Conservation (phyloP, 2,113 vertebrate species). For the Glaucomys volans region DNA sequence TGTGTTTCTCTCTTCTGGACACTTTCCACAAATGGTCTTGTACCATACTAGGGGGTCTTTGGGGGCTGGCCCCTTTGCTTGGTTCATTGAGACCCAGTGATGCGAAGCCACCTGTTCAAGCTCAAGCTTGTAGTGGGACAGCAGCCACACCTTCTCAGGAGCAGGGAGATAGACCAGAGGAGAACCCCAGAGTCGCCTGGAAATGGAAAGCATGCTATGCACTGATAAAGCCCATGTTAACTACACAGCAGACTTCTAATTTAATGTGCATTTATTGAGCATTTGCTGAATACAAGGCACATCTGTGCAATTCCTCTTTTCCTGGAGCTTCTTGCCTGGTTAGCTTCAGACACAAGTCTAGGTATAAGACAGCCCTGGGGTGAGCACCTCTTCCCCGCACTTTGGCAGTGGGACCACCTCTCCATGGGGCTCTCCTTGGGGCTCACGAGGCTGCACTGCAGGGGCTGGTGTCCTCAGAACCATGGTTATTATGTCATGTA, state of each 20-base stretch:
- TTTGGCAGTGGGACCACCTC: background rate
- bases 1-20: rapidly evolving
- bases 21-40: rapidly evolving
- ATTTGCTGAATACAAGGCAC: rapidly evolving
- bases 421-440: rapidly evolving
- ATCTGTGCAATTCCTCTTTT: background rate
- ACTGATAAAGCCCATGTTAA: rapidly evolving
- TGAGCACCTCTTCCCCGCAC: rapidly evolving
- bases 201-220: rapidly evolving
- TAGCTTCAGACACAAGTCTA: rapidly evolving
- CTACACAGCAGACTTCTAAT: rapidly evolving
- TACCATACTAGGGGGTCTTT: rapidly evolving
- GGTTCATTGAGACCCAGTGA: background rate
- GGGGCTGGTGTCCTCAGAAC: too few species aligned
- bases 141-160: background rate
- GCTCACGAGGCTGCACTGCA: too few species aligned
- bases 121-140: background rate
- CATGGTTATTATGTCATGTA: rapidly evolving
- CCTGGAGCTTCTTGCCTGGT: background rate
- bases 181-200: background rate
- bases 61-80: background rate
- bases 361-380: rapidly evolving
- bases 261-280: background rate
- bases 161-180: background rate
- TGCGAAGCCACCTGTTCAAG: background rate